Conservation (phyloP, 30 jellyfish, hydroid and myxozoan genomes). For the Chrysaora quinquecirrha region DNA sequence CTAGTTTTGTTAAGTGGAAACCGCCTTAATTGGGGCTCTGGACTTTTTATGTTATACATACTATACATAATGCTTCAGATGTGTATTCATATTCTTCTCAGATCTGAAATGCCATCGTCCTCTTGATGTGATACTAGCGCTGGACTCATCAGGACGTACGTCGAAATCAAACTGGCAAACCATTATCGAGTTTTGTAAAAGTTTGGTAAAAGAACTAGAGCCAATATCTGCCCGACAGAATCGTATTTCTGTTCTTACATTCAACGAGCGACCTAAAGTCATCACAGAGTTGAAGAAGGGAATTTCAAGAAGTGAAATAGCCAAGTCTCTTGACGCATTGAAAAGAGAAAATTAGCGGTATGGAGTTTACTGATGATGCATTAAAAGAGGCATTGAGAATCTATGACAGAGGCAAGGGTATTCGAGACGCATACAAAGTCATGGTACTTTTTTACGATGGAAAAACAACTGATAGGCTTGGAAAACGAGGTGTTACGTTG, state of each 20-base stretch:
- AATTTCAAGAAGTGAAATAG: conserved; percentile 11
- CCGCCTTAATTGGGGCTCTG: no score
- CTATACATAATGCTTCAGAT: background rate
- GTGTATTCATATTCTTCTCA: background rate
- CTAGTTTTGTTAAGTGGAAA: no score
- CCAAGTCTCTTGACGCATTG: conserved; percentile 22
- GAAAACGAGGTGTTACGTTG: conserved; percentile 45
- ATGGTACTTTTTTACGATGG: conserved; percentile 62
- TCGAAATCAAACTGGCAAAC: conserved; percentile 56
- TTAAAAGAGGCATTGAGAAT: conserved; percentile 34
- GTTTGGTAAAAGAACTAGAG: conserved; percentile 21
- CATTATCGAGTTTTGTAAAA: conserved; percentile 41
- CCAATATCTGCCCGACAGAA: conserved; percentile 60
- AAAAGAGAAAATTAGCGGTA: conserved; percentile 35
- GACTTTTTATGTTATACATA: no score
- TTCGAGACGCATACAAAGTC: conserved; percentile 56
- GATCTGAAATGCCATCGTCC: conserved; percentile 72
- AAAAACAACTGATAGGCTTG: conserved; percentile 59
- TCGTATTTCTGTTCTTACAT: conserved; percentile 53
- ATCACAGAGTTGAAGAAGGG: conserved; percentile 39
- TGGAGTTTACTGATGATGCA: conserved; percentile 73
- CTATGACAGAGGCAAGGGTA: conserved; percentile 33
- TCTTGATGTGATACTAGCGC: conserved; percentile 49
- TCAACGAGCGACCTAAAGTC: conserved; percentile 53
- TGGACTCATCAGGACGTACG: conserved; percentile 66